These are phyloP conservation scores for Eilema griseolum DNA, from an alignment of 2,888 invertebrate species.

Conservation along the genomic window DNA sequence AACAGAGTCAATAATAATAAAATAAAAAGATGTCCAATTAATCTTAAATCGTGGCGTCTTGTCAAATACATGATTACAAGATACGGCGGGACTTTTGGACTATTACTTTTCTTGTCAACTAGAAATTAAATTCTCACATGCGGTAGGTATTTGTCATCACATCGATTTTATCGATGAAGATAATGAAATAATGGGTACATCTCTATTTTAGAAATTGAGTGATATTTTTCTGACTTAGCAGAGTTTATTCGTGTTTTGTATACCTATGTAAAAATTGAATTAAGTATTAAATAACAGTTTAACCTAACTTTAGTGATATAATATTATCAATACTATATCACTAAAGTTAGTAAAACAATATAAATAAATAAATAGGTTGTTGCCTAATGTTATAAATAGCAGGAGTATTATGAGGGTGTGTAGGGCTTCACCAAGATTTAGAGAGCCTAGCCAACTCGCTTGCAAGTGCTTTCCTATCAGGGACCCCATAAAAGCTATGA, in stretches of 20 bases:
- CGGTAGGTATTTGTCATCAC: constrained; percentile 46
- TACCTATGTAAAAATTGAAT: not conserved
- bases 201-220: constrained; percentile 37
- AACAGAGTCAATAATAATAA: not conserved
- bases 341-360: no score
- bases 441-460: no score
- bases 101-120: constrained; percentile 65
- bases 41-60: constrained; percentile 39
- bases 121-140: constrained; percentile 39
- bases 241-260: not conserved
- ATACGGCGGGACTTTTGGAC: constrained; percentile 33
- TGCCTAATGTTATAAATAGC: no score
- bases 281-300: no score
- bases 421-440: no score
- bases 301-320: no score
- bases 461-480: no score
- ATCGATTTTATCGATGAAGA: constrained; percentile 42
- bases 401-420: no score
- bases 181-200: constrained; percentile 26
- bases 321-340: no score
- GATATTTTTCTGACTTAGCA: constrained; percentile 2
- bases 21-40: constrained; percentile 17
- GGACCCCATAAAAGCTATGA: no score
- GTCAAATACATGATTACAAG: constrained; percentile 72
- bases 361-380: no score